Base-by-base conservation (phyloP, 2,888 invertebrate genomes). In the Drosophila eohydei region DNA sequence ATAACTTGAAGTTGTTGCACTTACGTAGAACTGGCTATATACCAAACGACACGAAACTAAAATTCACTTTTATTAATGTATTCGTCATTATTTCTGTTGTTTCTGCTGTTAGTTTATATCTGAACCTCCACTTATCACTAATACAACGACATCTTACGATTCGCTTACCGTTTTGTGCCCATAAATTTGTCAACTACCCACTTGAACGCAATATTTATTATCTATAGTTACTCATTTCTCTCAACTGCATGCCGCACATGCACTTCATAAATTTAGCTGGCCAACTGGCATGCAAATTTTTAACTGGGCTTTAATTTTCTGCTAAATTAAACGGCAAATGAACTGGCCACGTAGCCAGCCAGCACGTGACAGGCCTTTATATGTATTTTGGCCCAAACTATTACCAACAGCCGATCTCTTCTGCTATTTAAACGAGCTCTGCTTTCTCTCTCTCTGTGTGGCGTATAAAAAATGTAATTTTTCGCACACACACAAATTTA, bases 221-320 rank as follows among this genome's bases (percentile, higher is more conserved):
- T 43, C 40, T 69, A 32, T 16, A 55, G 14, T 21, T 36, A 16
- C 8, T 32, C 40, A 41, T 66, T 54, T 38, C 38, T 32, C 52
- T 32, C 16, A 14, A n/a, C 50, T 34, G 48, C 68, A 34, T 46
- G 14, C 43, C n/a, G 51, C 51, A 38, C 51, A 51, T 60, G 48
- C 66, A 82, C 69, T 80, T 72, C 89, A 83, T 83, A 90, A 90
- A 90, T 83, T 71, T 83, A 65, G 50, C 57, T 48, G 55, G 62
- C 80, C 73, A 86, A 74, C 56, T 74, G 84, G 71, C 80, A 85
- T 88, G 83, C 78, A 85, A 90, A 89, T 83, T 88, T 83, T 90
- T 80, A 85, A 89, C 81, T 89, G 89, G 70, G 71, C 89, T 90
- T 85, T 86, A 85, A 85, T 85, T 85, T 85, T 85, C 84, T 90